phyloP scores from a whole-genome alignment of 92 coral and sea anemone species.

The Hydrozoanthus gracilis region DNA sequence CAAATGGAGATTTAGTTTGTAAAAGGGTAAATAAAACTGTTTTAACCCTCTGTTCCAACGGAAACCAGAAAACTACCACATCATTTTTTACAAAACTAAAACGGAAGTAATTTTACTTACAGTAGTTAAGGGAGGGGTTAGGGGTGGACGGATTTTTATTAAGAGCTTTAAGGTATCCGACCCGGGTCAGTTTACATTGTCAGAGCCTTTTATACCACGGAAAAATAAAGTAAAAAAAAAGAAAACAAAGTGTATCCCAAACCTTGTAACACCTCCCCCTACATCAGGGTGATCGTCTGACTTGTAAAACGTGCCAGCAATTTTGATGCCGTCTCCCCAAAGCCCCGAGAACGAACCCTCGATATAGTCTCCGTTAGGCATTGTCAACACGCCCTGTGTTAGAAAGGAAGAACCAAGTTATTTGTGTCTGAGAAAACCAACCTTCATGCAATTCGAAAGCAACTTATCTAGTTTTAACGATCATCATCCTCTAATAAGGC shows the following conservation, averaged over 20 bases:
- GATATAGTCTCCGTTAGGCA: slow-evolving; percentile 90
- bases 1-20: too few relatives aligned
- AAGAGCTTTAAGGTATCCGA: too few relatives aligned
- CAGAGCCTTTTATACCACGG: neutral
- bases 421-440: neutral
- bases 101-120: too few relatives aligned
- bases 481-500: too few relatives aligned
- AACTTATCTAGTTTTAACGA: neutral
- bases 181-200: too few relatives aligned
- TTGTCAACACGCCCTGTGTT: slow-evolving; percentile 83
- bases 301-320: slow-evolving; percentile 86
- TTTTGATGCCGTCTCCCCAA: slow-evolving; percentile 93
- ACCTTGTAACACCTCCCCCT: slow-evolving; percentile 54
- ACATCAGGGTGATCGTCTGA: slow-evolving; percentile 53
- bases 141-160: too few relatives aligned
- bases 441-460: neutral
- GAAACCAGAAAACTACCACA: too few relatives aligned
- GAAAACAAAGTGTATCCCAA: neutral
- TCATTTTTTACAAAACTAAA: too few relatives aligned
- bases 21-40: too few relatives aligned
- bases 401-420: neutral
- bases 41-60: too few relatives aligned
- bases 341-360: slow-evolving; percentile 94
- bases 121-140: too few relatives aligned
- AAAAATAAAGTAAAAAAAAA: neutral